Conservation (phyloP, 2,113 vertebrate genomes). For the Pycnonotus jocosus region DNA sequence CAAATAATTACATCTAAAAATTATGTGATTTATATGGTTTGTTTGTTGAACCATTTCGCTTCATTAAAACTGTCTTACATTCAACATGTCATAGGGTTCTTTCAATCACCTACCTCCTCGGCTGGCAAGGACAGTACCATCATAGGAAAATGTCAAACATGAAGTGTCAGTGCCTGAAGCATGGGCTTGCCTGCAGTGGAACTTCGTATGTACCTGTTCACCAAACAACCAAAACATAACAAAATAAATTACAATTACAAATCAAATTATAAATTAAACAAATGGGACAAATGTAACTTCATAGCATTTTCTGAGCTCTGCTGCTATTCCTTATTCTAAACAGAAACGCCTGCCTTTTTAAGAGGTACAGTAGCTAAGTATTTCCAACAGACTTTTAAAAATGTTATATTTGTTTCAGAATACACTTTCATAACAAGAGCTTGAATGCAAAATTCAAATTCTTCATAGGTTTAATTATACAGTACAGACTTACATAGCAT, state of each 20-base stretch:
- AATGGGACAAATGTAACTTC: not conserved
- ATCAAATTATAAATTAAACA: not conserved
- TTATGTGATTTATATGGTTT: not conserved
- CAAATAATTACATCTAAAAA: not conserved
- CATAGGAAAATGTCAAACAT: constrained; percentile 89
- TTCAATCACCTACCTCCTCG: constrained; percentile 83
- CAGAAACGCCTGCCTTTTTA: not conserved
- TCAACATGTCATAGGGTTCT: not conserved
- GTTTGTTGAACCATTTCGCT: not conserved
- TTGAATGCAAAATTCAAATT: not conserved
- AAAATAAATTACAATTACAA: not conserved
- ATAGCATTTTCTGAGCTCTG: not conserved
- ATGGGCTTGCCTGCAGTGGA: constrained; percentile 93
- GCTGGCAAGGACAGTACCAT: constrained; percentile 86
- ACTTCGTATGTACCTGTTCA: constrained; percentile 93
- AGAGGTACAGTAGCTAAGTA: not conserved
- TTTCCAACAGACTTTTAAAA: not conserved
- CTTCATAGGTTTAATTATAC: not conserved
- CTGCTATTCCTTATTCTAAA: not conserved
- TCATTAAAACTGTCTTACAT: not conserved
- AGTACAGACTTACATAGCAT: not conserved
- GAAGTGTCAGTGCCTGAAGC: constrained; percentile 85
- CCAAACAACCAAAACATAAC: constrained; percentile 14
- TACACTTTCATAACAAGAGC: not conserved
- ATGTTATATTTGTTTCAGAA: not conserved